Evolutionary conservation across 2,888 invertebrate genomes (phyloP).

Genomic region (Nineta flava): DNA sequence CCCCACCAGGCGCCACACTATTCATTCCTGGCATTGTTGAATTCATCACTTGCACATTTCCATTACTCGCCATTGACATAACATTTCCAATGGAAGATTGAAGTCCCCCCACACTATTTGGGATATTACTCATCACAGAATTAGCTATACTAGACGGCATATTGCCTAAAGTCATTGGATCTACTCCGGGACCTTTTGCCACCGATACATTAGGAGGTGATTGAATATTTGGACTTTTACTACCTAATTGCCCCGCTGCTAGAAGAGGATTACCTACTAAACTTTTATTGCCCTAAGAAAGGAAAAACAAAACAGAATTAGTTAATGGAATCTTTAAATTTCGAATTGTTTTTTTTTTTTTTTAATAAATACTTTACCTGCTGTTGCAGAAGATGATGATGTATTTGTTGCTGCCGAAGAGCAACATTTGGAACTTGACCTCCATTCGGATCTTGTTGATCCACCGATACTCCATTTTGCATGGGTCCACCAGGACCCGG

Average conservation of each 20-base stretch:
- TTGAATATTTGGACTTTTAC: constrained; percentile 70
- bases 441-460: constrained; percentile 31
- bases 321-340: not conserved
- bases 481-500: constrained; percentile 57
- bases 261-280: constrained; percentile 54
- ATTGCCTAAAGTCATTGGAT: constrained; percentile 42
- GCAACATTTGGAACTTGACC: constrained; percentile 10
- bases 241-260: constrained; percentile 59
- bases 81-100: constrained; percentile 27
- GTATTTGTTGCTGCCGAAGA: constrained; percentile 36
- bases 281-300: constrained; percentile 51
- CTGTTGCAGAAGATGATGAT: constrained; percentile 55
- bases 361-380: not conserved
- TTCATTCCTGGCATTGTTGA: constrained; percentile 47
- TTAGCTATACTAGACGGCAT: constrained; percentile 37
- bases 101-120: constrained; percentile 29
- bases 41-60: constrained; percentile 53
- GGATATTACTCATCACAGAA: constrained; percentile 28
- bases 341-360: too few relatives aligned
- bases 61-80: constrained; percentile 60
- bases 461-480: constrained; percentile 57
- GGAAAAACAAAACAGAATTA: constrained; percentile 8
- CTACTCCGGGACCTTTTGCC: constrained; percentile 42
- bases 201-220: constrained; percentile 73
- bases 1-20: constrained; percentile 40